Evolutionary conservation across 2,797 vertebrate genomes (phyloP).

Genomic region (Sebastes dallii): DNA sequence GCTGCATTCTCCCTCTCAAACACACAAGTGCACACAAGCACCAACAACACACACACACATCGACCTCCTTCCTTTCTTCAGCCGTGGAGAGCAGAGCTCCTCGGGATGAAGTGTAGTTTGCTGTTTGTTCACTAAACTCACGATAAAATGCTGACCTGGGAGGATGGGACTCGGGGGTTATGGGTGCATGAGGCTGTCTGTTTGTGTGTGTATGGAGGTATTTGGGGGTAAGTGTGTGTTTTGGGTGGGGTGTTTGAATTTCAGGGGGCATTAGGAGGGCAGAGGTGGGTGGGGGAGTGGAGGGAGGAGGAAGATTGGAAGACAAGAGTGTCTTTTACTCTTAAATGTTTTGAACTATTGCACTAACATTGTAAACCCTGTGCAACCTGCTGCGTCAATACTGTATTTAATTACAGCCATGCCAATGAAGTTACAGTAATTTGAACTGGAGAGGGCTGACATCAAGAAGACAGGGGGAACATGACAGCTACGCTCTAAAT

Average conservation of each 20-base stretch:
- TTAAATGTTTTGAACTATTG: not conserved
- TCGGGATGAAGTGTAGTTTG: slow-evolving; percentile 62
- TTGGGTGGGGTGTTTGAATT: slow-evolving; percentile 63
- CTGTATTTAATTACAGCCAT: not conserved
- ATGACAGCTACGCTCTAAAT: slow-evolving; percentile 73
- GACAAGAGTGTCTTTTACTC: not conserved
- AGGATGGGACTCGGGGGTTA: slow-evolving; percentile 25
- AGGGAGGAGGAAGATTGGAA: not conserved
- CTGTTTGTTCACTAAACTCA: slow-evolving; percentile 74
- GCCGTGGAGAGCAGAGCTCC: slow-evolving; percentile 33
- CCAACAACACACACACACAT: not conserved
- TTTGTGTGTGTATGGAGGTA: slow-evolving; percentile 27
- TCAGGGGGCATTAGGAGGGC: slow-evolving; percentile 54
- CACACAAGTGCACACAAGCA: slow-evolving; percentile 28
- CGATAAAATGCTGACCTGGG: slow-evolving; percentile 67
- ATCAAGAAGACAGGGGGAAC: slow-evolving; percentile 65
- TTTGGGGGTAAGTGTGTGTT: slow-evolving; percentile 57
- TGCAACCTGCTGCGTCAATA: not conserved
- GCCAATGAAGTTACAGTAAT: slow-evolving; percentile 23
- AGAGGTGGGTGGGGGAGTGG: slow-evolving; percentile 25
- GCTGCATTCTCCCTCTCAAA: slow-evolving; percentile 48
- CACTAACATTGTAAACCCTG: not conserved
- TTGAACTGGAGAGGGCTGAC: slow-evolving; percentile 43
- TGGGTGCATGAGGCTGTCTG: slow-evolving; percentile 17
- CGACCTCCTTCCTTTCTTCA: slow-evolving; percentile 58